Evolutionary conservation across 2,797 vertebrate genomes (phyloP).

Genomic region (Chiroxiphia lanceolata): DNA sequence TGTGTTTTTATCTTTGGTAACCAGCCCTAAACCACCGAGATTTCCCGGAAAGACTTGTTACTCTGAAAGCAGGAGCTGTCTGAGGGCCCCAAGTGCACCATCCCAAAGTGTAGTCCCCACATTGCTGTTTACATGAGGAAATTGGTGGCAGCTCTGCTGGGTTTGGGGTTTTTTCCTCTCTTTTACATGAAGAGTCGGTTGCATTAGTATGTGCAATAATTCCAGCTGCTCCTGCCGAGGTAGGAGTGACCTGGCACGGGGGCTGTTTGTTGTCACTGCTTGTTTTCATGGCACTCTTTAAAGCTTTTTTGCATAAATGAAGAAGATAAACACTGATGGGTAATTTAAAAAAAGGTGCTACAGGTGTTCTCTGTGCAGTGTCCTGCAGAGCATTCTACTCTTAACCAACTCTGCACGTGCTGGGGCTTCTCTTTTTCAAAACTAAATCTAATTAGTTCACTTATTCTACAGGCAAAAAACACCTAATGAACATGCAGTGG

Average conservation of each 20-base stretch:
- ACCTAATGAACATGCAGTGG: not conserved
- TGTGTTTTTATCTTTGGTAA: not conserved
- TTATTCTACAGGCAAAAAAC: not conserved
- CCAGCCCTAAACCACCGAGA: not conserved
- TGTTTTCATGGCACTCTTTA: not conserved
- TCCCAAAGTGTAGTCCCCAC: not conserved
- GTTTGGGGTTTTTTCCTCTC: fast-evolving
- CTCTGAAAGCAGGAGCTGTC: not conserved
- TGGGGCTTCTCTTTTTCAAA: not conserved
- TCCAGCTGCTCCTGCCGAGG: not conserved
- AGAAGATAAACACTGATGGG: not conserved
- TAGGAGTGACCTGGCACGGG: not conserved
- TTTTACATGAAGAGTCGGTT: not conserved
- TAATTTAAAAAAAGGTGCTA: not conserved
- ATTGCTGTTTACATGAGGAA: fast-evolving
- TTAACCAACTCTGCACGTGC: not conserved
- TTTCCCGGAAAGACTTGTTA: not conserved
- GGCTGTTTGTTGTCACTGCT: not conserved
- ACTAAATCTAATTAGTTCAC: not conserved
- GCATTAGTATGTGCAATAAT: not conserved
- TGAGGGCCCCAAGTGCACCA: not conserved
- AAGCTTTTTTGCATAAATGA: not conserved
- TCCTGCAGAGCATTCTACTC: not conserved
- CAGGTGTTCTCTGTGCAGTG: not conserved
- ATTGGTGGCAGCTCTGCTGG: not conserved